Evolutionary conservation across 2,797 vertebrate genomes (phyloP).

Genomic region (Pantherophis vulpinus): DNA sequence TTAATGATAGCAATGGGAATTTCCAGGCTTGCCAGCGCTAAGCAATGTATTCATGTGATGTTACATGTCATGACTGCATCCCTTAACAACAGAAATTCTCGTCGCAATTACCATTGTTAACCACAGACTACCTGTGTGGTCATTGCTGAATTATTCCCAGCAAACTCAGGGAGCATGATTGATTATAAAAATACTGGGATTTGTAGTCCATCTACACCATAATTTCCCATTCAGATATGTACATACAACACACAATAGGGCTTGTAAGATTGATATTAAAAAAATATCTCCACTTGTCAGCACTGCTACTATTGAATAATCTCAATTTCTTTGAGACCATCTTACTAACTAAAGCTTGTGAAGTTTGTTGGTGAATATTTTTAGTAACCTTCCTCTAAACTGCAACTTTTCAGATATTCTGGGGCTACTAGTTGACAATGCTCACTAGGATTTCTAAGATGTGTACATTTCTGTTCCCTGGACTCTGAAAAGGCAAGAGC

Average conservation of each 20-base stretch:
- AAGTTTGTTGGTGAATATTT: background rate
- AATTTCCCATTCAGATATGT: background rate
- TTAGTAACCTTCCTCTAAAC: background rate
- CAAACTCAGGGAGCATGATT: background rate
- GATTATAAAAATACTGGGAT: background rate
- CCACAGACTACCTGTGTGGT: background rate
- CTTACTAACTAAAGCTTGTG: background rate
- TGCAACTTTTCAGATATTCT: background rate
- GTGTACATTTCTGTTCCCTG: background rate
- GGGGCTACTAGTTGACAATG: background rate
- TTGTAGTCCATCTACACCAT: background rate
- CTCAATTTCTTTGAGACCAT: background rate
- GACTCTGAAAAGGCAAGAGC: background rate
- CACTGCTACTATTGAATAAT: background rate
- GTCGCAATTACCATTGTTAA: background rate
- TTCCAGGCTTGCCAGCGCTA: background rate
- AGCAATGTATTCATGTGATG: background rate
- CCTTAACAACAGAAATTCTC: background rate
- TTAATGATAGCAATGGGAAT: background rate
- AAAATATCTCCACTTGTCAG: background rate
- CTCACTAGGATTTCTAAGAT: background rate
- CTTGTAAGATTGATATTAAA: background rate
- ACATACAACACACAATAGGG: background rate
- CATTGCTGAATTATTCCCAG: background rate
- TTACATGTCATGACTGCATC: background rate